A percentile compares a stretch with the other conserved stretches of the same genome.
Evolutionary conservation across 2,888 invertebrate species (phyloP).

Genomic region (Scaptodrosophila latifasciaeformis): DNA sequence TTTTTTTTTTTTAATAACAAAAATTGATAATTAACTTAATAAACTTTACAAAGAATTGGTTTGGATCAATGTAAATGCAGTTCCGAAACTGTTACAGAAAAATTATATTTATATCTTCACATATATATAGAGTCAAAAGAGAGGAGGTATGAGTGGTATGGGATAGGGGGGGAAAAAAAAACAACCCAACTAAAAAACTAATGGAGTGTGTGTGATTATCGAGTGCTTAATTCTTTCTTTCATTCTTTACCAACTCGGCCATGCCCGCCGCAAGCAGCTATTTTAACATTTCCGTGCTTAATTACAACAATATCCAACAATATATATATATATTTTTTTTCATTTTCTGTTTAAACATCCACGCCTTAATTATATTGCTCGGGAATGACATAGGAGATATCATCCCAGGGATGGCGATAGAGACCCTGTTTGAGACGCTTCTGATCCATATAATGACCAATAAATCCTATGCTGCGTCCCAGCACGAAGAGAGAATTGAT

Average conservation of each 20-base stretch:
- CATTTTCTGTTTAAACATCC: constrained; percentile 27
- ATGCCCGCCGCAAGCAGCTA: constrained; percentile 55
- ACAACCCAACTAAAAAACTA: constrained; percentile 11
- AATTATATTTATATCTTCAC: too few species aligned
- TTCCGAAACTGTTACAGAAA: too few species aligned
- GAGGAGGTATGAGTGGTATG: too few species aligned
- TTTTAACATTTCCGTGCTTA: constrained; percentile 61
- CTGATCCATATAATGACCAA: constrained; percentile 99
- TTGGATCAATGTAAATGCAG: too few species aligned
- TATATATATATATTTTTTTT: constrained; percentile 28
- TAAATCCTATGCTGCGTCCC: constrained; percentile 98
- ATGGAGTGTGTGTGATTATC: constrained; percentile 27
- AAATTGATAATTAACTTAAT: constrained; percentile 7
- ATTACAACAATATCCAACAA: constrained; percentile 63
- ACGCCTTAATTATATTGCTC: constrained; percentile 74
- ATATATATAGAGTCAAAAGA: too few species aligned
- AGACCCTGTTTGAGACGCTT: constrained; percentile 98
- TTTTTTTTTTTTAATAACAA: too few species aligned
- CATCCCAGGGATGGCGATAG: constrained; percentile 99
- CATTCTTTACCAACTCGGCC: constrained; percentile 14
- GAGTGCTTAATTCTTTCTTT: constrained; percentile 1
- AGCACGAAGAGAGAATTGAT: constrained; percentile 99
- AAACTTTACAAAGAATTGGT: too few species aligned
- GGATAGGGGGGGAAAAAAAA: too few species aligned
- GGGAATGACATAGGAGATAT: constrained; percentile 81